phyloP scores from a whole-genome alignment of 1,140 invertebrate genomes.

The Cotesia vestalis region DNA sequence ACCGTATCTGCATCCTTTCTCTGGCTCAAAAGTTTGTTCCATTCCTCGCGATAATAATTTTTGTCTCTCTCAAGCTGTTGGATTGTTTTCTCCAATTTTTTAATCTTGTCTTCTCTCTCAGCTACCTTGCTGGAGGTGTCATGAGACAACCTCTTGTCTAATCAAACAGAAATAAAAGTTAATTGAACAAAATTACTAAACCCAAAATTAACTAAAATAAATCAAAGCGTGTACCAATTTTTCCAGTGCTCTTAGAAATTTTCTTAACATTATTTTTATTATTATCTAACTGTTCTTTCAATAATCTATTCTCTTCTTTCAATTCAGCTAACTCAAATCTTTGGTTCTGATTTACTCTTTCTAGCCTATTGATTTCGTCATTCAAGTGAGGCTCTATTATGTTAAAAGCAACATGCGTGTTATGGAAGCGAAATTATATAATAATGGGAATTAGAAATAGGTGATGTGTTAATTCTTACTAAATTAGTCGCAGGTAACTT shows the following conservation, averaged over 20 bases:
- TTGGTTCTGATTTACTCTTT: conserved; percentile 54
- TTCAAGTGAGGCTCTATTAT: conserved; percentile 65
- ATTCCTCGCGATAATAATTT: conserved; percentile 67
- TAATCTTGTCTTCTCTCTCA: conserved; percentile 44
- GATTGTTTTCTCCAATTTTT: conserved; percentile 52
- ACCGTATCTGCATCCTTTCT: conserved; percentile 44
- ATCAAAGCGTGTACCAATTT: no score
- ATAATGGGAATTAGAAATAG: background rate
- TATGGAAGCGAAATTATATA: background rate
- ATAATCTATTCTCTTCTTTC: conserved; percentile 51
- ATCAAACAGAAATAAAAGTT: background rate
- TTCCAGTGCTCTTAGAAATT: conserved; percentile 2
- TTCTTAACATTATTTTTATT: conserved; percentile 31
- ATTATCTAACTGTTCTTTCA: conserved; percentile 40
- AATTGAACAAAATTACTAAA: no score
- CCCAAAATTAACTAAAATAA: no score
- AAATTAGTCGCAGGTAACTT: no score
- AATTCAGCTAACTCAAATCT: conserved; percentile 62
- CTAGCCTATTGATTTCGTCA: conserved; percentile 63
- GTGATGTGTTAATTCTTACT: no score
- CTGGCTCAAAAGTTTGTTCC: conserved; percentile 60
- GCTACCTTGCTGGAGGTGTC: conserved; percentile 29
- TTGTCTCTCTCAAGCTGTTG: conserved; percentile 62
- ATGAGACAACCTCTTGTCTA: background rate
- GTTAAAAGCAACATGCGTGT: conserved; percentile 35